Percentiles rank a stretch among this genome's conserved stretches.
phyloP scores from a whole-genome alignment of 2,888 invertebrate species.

The Pandemis cinnamomeana region DNA sequence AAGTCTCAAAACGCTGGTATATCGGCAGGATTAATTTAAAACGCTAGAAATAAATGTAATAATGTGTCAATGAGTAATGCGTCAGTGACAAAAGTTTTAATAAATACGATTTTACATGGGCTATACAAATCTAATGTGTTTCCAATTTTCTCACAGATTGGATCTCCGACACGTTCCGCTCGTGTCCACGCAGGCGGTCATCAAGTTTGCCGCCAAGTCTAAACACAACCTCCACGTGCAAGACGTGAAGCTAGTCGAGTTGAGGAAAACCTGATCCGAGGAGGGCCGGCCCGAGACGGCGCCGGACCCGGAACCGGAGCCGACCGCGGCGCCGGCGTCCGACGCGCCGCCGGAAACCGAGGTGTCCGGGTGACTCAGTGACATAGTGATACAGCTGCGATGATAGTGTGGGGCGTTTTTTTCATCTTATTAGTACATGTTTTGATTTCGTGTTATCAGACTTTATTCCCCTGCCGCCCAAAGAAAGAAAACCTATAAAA shows the following conservation, averaged over 20 bases:
- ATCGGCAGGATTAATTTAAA: too few species aligned
- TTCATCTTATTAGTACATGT: not conserved
- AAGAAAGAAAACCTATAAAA: too few species aligned
- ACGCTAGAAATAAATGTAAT: too few species aligned
- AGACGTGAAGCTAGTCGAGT: slow-evolving; percentile 90
- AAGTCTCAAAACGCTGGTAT: too few species aligned
- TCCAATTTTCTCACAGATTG: slow-evolving; percentile 73
- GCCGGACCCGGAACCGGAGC: slow-evolving; percentile 34
- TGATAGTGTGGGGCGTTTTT: slow-evolving; percentile 45
- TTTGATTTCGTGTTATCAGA: not conserved
- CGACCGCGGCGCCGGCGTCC: slow-evolving; percentile 41
- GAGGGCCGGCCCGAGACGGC: slow-evolving; percentile 42
- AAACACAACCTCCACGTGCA: slow-evolving; percentile 91
- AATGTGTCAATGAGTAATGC: too few species aligned
- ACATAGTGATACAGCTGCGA: slow-evolving; percentile 46
- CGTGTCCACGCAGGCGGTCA: slow-evolving; percentile 92
- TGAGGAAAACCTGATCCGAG: slow-evolving; percentile 79
- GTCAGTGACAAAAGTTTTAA: too few species aligned
- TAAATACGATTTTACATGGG: too few species aligned
- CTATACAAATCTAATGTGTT: not conserved
- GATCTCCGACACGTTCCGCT: slow-evolving; percentile 92
- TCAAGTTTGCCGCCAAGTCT: slow-evolving; percentile 92
- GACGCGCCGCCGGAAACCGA: slow-evolving; percentile 24
- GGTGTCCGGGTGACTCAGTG: slow-evolving; percentile 25
- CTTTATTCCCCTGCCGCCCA: too few species aligned